Conservation (phyloP, 2,888 invertebrate genomes). For the Oxyteleia sp. region DNA sequence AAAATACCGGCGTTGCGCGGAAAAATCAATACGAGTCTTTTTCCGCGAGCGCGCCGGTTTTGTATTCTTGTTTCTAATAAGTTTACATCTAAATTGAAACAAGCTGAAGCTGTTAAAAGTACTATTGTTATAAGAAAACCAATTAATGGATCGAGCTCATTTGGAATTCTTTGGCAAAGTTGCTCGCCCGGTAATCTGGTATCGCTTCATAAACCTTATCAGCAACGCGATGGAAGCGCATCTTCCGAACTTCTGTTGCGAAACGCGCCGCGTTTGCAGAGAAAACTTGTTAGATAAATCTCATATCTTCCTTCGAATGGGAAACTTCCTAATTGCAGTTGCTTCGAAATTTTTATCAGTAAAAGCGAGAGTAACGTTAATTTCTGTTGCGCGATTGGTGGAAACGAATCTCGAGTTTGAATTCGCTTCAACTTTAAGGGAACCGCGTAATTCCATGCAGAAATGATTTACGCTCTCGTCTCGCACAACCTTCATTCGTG, state of each 20-base stretch:
- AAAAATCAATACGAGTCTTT: conserved; percentile 33
- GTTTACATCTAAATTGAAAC: conserved; percentile 44
- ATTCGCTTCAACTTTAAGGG: too few relatives aligned
- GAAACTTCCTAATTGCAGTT: too few relatives aligned
- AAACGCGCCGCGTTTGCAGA: conserved; percentile 19
- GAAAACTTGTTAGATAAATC: conserved; percentile 37
- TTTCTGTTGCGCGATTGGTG: too few relatives aligned
- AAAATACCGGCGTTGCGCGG: conserved; percentile 6
- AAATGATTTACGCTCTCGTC: too few relatives aligned
- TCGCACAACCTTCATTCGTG: too few relatives aligned
- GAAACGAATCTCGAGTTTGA: too few relatives aligned
- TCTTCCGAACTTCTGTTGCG: conserved; percentile 6
- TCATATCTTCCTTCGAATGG: neutral
- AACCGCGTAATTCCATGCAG: too few relatives aligned
- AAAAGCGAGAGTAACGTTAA: too few relatives aligned
- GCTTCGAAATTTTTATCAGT: too few relatives aligned
- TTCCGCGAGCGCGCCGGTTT: conserved; percentile 4
- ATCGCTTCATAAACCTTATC: conserved; percentile 43
- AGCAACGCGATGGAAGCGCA: conserved; percentile 5
- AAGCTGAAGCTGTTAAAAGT: conserved; percentile 33
- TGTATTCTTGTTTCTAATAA: too few relatives aligned
- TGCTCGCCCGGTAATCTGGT: conserved; percentile 21
- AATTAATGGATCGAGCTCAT: conserved; percentile 47
- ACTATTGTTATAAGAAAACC: conserved; percentile 34
- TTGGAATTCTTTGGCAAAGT: conserved; percentile 29